phyloP scores from a whole-genome alignment of 2,797 vertebrate species.

The Poeciliopsis infans region DNA sequence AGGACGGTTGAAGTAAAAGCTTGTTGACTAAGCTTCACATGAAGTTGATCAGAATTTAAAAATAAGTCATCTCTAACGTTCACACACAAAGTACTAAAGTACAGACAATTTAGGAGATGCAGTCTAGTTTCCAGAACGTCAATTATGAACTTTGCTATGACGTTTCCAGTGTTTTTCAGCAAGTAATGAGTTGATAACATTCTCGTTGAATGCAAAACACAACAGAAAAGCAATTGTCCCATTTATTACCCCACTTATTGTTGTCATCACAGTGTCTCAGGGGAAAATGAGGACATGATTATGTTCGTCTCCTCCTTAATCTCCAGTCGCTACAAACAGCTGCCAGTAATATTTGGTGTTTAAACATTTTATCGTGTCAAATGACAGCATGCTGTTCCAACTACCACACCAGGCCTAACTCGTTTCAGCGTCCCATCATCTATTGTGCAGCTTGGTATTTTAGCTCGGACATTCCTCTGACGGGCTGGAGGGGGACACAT shows the following conservation, averaged over 20 bases:
- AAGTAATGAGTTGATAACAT: background rate
- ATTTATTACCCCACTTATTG: background rate
- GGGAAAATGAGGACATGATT: background rate
- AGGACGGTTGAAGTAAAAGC: constrained; percentile 3
- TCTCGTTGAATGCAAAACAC: background rate
- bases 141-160: background rate
- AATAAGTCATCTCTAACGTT: background rate
- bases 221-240: background rate
- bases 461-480: constrained; percentile 4
- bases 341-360: constrained; percentile 1
- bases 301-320: background rate
- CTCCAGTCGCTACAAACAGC: constrained; percentile 1
- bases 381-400: constrained; percentile 1
- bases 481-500: background rate
- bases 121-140: background rate
- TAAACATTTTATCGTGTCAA: constrained; percentile 22
- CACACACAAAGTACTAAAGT: background rate
- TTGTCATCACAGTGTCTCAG: background rate
- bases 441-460: background rate
- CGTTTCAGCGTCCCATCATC: background rate
- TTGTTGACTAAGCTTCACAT: constrained; percentile 1
- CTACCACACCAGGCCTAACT: background rate
- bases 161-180: background rate
- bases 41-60: background rate
- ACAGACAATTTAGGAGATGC: background rate